Conservation (phyloP, 2,113 vertebrate genomes). For the Litocranius walleri region DNA sequence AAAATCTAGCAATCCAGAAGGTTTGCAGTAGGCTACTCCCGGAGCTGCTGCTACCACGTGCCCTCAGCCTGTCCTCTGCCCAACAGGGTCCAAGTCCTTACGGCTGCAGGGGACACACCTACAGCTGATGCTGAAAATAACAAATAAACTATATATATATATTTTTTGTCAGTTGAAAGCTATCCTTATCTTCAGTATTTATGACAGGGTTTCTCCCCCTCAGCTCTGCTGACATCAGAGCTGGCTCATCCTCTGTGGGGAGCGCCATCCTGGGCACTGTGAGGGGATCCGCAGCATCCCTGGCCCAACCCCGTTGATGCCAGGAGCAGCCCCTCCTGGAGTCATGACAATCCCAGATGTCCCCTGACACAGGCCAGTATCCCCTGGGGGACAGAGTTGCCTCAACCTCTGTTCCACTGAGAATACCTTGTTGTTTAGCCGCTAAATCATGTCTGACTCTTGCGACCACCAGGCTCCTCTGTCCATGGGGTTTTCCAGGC, state of each 20-base stretch:
- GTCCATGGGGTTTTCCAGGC: background rate
- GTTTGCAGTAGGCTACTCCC: background rate
- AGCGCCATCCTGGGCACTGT: fast-evolving
- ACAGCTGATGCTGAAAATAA: background rate
- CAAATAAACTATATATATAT: background rate
- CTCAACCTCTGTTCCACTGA: background rate
- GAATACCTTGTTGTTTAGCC: background rate
- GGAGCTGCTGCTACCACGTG: background rate
- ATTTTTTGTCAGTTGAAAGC: background rate
- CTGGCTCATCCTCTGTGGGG: background rate
- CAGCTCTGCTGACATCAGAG: background rate
- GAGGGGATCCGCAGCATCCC: background rate
- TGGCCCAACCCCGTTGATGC: background rate
- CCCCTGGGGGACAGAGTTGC: background rate
- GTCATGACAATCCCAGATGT: background rate
- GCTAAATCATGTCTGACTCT: background rate
- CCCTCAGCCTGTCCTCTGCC: background rate
- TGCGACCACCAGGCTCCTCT: background rate
- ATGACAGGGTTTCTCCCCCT: background rate
- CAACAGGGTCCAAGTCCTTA: background rate
- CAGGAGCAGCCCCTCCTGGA: background rate
- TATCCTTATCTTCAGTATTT: background rate
- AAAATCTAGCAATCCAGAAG: background rate
- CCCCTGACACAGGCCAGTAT: background rate
- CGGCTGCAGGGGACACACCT: background rate